These are phyloP conservation scores for Ibidorhyncha struthersii DNA, from an alignment of 2,113 vertebrate genomes.

Conservation along the genomic window DNA sequence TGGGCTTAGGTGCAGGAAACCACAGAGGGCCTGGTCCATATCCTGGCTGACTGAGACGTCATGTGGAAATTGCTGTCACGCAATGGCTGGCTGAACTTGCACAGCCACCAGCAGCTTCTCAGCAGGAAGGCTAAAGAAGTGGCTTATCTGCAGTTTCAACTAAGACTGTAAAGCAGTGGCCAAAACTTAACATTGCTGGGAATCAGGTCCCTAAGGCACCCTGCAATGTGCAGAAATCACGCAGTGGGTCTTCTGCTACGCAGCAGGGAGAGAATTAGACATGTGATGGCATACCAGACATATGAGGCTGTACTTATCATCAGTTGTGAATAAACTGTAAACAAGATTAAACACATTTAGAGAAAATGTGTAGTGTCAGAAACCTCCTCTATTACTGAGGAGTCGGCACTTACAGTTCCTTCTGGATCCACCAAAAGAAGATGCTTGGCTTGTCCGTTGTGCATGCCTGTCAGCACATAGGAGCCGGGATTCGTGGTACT, in stretches of 20 bases:
- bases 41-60: background rate
- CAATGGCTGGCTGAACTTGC: background rate
- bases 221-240: background rate
- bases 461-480: slow-evolving; percentile 95
- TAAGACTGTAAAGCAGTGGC: background rate
- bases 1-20: background rate
- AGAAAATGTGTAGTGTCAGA: background rate
- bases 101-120: background rate
- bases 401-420: slow-evolving; percentile 85
- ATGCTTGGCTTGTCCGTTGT: slow-evolving; percentile 92
- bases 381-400: background rate
- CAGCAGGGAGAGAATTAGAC: background rate
- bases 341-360: background rate
- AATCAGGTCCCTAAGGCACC: background rate
- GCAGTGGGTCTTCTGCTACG: background rate
- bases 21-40: fast-evolving
- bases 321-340: background rate
- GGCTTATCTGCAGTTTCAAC: background rate
- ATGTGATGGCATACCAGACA: background rate
- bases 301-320: background rate
- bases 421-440: slow-evolving; percentile 94
- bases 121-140: background rate
- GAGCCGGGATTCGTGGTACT: slow-evolving; percentile 94
- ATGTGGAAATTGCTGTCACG: background rate
- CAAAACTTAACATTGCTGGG: background rate